Evolutionary conservation across 2,888 invertebrate genomes (phyloP).

Genomic region (Cephus rjabovi): DNA sequence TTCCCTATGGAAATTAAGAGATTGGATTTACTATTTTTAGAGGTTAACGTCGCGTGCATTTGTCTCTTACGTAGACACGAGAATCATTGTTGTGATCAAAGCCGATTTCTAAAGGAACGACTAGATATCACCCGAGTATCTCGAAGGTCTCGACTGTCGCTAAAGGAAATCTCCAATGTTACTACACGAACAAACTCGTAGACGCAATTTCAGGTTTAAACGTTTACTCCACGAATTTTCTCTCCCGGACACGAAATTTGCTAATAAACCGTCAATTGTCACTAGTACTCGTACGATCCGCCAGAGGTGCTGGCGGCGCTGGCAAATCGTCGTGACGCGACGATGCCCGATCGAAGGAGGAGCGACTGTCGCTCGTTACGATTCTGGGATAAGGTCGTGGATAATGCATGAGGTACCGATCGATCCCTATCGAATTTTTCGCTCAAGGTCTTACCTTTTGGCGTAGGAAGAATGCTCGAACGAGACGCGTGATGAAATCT

Average conservation of each 20-base stretch:
- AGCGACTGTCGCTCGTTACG: background rate
- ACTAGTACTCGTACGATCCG: background rate
- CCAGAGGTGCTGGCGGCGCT: background rate
- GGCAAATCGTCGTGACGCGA: background rate
- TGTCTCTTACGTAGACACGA: background rate
- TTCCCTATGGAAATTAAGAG: background rate
- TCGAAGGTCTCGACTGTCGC: background rate
- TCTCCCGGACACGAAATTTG: background rate
- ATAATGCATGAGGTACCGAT: constrained; percentile 4
- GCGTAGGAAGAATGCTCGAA: background rate
- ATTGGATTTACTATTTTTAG: background rate
- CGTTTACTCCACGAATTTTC: background rate
- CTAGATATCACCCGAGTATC: background rate
- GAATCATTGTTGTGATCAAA: background rate
- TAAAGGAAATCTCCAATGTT: background rate
- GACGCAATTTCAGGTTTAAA: background rate
- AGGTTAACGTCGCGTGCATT: background rate
- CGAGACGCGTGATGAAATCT: background rate
- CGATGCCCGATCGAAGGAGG: background rate
- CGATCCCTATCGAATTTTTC: constrained; percentile 2
- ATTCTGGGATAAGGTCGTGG: constrained; percentile 5
- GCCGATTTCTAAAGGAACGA: background rate
- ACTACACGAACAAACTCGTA: background rate
- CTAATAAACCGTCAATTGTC: background rate
- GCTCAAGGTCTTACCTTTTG: background rate